A percentile compares a stretch with the other conserved stretches of the same genome.
Evolutionary conservation across 2,113 vertebrate genomes (phyloP).

Genomic region (Glaucidium brasilianum): DNA sequence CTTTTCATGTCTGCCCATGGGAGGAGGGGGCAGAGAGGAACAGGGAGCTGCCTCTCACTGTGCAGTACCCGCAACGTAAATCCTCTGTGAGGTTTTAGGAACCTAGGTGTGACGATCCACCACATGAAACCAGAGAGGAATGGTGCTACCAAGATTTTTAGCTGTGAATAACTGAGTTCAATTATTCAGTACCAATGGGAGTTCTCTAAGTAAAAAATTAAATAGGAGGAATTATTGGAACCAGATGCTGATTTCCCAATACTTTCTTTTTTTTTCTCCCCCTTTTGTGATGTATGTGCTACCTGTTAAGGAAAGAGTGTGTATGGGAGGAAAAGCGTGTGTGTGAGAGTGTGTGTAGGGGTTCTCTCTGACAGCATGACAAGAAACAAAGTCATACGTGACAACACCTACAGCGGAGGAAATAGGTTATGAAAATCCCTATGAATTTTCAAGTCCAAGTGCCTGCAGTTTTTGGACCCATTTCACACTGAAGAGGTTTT

Average conservation of each 20-base stretch:
- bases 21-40: background rate
- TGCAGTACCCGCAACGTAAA: background rate
- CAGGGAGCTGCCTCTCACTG: background rate
- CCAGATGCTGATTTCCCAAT: background rate
- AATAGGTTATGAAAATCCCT: background rate
- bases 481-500: background rate
- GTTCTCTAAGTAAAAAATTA: background rate
- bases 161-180: background rate
- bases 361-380: background rate
- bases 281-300: background rate
- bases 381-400: background rate
- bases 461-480: background rate
- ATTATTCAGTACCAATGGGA: constrained; percentile 24
- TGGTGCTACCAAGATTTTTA: background rate
- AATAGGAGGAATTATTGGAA: background rate
- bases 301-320: constrained; percentile 29
- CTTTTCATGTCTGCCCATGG: background rate
- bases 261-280: background rate
- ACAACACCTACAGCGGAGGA: constrained; percentile 23
- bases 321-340: background rate
- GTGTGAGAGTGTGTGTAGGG: background rate
- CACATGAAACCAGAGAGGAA: background rate
- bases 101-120: background rate
- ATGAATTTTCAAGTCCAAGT: background rate
- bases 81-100: background rate